A percentile compares a stretch with the other conserved stretches of the same genome.
phyloP scores from a whole-genome alignment of 2,797 vertebrate species.

The Heterohyrax brucei region DNA sequence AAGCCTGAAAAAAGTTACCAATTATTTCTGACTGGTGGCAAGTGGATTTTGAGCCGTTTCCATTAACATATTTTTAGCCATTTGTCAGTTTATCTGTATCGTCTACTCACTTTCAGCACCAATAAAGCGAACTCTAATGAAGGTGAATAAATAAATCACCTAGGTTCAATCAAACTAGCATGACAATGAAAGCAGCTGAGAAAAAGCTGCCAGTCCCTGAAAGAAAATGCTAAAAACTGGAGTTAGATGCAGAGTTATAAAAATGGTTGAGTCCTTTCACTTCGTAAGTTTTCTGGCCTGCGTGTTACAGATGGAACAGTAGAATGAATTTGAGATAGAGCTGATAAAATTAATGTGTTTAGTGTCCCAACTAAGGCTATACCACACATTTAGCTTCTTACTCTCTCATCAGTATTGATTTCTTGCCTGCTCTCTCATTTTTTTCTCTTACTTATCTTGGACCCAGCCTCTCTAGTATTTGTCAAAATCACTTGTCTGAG shows the following conservation, averaged over 20 bases:
- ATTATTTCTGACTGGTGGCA: constrained; percentile 80
- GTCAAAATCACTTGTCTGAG: constrained; percentile 32
- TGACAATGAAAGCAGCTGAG: not conserved
- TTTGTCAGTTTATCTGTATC: constrained; percentile 74
- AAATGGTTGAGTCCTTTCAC: not conserved
- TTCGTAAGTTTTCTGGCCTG: not conserved
- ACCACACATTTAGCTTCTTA: not conserved
- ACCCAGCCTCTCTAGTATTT: not conserved
- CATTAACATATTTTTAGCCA: constrained; percentile 72
- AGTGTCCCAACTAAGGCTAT: not conserved
- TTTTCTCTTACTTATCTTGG: constrained; percentile 44
- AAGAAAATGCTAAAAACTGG: not conserved
- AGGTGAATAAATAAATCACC: constrained; percentile 39
- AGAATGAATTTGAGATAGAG: constrained; percentile 49
- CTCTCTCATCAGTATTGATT: not conserved
- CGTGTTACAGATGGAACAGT: not conserved
- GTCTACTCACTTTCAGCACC: constrained; percentile 47
- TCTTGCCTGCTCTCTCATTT: constrained; percentile 17
- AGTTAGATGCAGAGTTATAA: constrained; percentile 8
- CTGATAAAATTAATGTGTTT: constrained; percentile 24
- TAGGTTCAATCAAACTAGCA: constrained; percentile 54
- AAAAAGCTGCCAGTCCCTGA: constrained; percentile 46
- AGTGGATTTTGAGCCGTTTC: constrained; percentile 73
- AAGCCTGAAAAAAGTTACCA: constrained; percentile 77
- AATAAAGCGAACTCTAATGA: constrained; percentile 73